A percentile compares a stretch with the other conserved stretches of the same genome.
Conservation (phyloP, 2,888 invertebrate species). For the Myathropa florea region DNA sequence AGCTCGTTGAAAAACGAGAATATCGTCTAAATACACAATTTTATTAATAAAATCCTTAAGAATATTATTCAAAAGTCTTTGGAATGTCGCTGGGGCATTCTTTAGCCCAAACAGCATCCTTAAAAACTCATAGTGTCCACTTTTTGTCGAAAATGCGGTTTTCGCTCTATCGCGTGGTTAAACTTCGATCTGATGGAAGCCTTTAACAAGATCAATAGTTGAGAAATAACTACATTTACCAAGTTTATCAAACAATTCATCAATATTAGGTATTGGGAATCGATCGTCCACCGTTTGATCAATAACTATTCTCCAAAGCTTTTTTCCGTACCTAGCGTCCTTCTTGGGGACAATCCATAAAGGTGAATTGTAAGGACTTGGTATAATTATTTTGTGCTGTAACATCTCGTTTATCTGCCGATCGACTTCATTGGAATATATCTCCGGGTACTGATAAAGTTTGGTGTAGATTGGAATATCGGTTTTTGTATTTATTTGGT, state of each 20-base stretch:
- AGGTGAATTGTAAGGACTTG: too few species aligned
- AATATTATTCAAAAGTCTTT: slow-evolving; percentile 10
- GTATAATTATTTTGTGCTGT: too few species aligned
- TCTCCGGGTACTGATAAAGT: neutral
- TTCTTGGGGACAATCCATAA: too few species aligned
- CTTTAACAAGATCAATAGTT: neutral
- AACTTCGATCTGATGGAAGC: neutral
- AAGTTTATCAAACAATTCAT: neutral
- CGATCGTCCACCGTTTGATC: slow-evolving; percentile 8
- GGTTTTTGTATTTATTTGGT: too few species aligned
- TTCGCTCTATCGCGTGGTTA: neutral
- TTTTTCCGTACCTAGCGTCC: too few species aligned
- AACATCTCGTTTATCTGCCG: too few species aligned
- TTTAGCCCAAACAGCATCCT: slow-evolving; percentile 25
- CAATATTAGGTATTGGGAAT: slow-evolving; percentile 4
- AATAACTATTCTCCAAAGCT: neutral
- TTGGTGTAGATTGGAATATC: neutral
- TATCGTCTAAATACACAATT: slow-evolving; percentile 74
- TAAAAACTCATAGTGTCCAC: slow-evolving; percentile 3
- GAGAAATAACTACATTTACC: too few species aligned
- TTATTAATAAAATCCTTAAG: too few species aligned
- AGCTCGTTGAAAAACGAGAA: slow-evolving; percentile 72
- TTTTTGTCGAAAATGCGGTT: slow-evolving; percentile 17
- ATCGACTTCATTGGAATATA: neutral
- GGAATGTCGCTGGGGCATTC: slow-evolving; percentile 27